Evolutionary conservation across 1,140 invertebrate genomes (phyloP).

Genomic region (Halyomorpha halys): DNA sequence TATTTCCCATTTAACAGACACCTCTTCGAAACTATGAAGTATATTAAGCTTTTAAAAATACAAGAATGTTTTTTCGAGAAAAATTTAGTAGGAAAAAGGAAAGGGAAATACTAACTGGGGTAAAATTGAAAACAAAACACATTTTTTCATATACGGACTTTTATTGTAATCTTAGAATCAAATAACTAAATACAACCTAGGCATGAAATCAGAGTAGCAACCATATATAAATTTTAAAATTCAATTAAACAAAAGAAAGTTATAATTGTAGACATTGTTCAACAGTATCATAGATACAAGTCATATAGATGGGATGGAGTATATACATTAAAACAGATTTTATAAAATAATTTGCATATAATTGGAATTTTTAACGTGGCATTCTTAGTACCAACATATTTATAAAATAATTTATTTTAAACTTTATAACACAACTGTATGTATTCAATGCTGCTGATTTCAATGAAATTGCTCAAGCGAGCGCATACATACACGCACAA

Average conservation of each 20-base stretch:
- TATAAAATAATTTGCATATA: constrained; percentile 11
- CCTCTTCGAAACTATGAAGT: too few relatives aligned
- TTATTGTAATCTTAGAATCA: constrained; percentile 16
- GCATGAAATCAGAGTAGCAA: constrained; percentile 4
- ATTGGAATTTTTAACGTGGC: constrained; percentile 12
- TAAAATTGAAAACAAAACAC: not conserved
- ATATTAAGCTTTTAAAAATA: too few relatives aligned
- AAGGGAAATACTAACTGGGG: too few relatives aligned
- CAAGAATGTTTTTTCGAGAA: too few relatives aligned
- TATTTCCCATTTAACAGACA: too few relatives aligned
- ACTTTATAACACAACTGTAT: constrained; percentile 16
- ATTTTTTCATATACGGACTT: not conserved
- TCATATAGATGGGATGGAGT: not conserved
- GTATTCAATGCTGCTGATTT: constrained; percentile 5
- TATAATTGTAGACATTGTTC: not conserved
- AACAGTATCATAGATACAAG: constrained; percentile 1
- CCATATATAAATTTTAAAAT: constrained; percentile 10
- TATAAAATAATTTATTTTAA: constrained; percentile 15
- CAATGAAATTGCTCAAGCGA: constrained; percentile 15
- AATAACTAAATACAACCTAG: constrained; percentile 18
- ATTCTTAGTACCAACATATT: constrained; percentile 9
- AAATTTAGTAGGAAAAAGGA: not conserved
- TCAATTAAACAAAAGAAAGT: too few relatives aligned
- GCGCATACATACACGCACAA: constrained; percentile 17
- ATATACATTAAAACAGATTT: not conserved